Base-by-base conservation (phyloP, 1,140 invertebrate genomes). In the Wasmannia auropunctata region DNA sequence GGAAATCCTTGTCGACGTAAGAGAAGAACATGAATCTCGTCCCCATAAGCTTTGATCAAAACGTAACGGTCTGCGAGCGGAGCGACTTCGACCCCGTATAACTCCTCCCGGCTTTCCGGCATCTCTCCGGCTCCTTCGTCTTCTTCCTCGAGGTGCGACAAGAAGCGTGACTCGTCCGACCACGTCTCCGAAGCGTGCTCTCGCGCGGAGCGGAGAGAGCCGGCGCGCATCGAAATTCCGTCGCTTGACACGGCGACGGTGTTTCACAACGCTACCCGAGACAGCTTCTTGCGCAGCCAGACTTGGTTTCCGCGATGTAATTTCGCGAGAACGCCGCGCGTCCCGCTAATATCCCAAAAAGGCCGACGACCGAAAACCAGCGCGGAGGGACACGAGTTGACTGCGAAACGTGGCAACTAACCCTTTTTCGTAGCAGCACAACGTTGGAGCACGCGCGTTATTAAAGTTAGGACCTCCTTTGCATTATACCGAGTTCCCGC, bases 391-490 rank as follows among this genome's bases (percentile, higher is more conserved):
- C 6, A 37, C 43, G 5, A 46, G 43, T 46, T 46, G 11, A 14
- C 63, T 7, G n/a, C 49, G 49, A 69, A 43, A 60, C 6, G n/a
- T n/a, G 49, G 3, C 11, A 46, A 58, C n/a, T 25, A 81, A 65
- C 67, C 6, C 7, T 83, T 85, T 88, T 77, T 60, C 19, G 34
- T 34, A 19, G 28, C 14, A 6, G 8, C 31, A 22, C 28, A n/a
- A n/a, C n/a, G n/a, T 1, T 11, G 7, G 3, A 54, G 11, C 37
- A 1, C 19, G 2, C 10, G 22, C 40, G 54, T 49, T 49, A 70
- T 79, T 85, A 77, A 85, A 87, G 72, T 72, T 49, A 72, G 46
- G 10, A 31, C 10, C 62, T 67, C 19, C 63, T 56, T 87, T 77
- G 70, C 80, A 62, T n/a, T n/a, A n/a, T 43, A 62, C 8, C 51